Conservation (phyloP, 2,113 vertebrate genomes). For the Protobothrops flavoviridis region DNA sequence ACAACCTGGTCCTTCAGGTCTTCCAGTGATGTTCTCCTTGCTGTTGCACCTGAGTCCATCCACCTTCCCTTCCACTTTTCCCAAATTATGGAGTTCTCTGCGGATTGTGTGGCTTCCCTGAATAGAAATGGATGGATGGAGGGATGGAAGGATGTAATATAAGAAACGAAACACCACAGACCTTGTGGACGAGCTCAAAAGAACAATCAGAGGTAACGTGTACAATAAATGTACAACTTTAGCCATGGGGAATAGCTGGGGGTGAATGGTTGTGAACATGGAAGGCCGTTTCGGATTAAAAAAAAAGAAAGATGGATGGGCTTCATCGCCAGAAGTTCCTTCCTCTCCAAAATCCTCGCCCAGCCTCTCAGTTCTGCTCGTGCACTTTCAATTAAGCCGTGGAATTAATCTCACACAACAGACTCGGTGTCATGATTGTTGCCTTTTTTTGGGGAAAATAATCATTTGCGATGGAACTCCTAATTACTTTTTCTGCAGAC, state of each 20-base stretch:
- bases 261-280: not conserved
- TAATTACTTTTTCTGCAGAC: conserved; percentile 39
- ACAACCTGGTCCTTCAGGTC: too few relatives aligned
- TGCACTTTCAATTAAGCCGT: conserved; percentile 45
- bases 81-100: too few relatives aligned
- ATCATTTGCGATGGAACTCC: conserved; percentile 46
- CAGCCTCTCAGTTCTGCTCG: not conserved
- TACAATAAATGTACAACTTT: not conserved
- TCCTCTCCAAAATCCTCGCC: not conserved
- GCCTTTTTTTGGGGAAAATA: not conserved
- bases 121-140: too few relatives aligned
- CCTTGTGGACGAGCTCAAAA: not conserved
- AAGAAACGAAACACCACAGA: too few relatives aligned
- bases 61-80: too few relatives aligned
- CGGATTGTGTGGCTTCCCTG: too few relatives aligned
- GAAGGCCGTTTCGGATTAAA: not conserved
- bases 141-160: too few relatives aligned
- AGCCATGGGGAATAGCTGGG: not conserved
- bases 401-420: conserved; percentile 53
- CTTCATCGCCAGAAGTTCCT: not conserved
- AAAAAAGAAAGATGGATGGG: not conserved
- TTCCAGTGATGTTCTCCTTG: too few relatives aligned
- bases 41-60: too few relatives aligned
- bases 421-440: not conserved
- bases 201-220: not conserved